Evolutionary conservation across 2,888 invertebrate species (phyloP).

Genomic region (Pollenia labialis): DNA sequence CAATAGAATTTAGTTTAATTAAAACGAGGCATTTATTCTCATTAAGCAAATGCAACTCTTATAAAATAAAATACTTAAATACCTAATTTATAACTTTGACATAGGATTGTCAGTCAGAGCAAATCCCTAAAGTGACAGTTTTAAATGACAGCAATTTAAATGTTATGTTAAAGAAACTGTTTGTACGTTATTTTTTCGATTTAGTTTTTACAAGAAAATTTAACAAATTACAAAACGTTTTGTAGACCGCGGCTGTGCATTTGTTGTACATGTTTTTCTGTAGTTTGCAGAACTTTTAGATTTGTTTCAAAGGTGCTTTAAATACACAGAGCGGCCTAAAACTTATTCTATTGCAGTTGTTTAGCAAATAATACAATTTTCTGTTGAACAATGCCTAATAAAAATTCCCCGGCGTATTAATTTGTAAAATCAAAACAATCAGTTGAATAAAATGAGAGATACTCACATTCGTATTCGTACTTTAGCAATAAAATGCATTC

Average conservation of each 20-base stretch:
- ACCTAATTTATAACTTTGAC: conserved; percentile 3
- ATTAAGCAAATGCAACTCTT: neutral
- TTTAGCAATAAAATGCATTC: neutral
- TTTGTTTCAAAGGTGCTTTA: neutral
- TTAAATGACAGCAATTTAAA: conserved; percentile 38
- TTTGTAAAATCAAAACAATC: conserved; percentile 67
- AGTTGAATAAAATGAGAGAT: conserved; percentile 30
- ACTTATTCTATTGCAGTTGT: conserved; percentile 5
- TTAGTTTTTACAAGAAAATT: conserved; percentile 2
- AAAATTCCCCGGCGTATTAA: conserved; percentile 72
- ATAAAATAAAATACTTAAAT: neutral
- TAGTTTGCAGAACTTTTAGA: conserved; percentile 10
- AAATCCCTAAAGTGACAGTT: conserved; percentile 29
- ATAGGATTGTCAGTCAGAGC: neutral
- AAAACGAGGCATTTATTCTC: neutral
- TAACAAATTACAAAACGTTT: conserved; percentile 34
- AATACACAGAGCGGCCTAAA: conserved; percentile 9
- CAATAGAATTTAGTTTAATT: no score
- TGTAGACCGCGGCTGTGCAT: neutral
- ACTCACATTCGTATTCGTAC: neutral
- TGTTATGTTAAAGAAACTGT: neutral
- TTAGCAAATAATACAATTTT: neutral
- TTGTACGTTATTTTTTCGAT: neutral
- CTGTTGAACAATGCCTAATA: conserved; percentile 68
- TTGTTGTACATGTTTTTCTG: neutral